Evolutionary conservation across 2,888 invertebrate genomes (phyloP).

Genomic region (Hypercompe scribonia): DNA sequence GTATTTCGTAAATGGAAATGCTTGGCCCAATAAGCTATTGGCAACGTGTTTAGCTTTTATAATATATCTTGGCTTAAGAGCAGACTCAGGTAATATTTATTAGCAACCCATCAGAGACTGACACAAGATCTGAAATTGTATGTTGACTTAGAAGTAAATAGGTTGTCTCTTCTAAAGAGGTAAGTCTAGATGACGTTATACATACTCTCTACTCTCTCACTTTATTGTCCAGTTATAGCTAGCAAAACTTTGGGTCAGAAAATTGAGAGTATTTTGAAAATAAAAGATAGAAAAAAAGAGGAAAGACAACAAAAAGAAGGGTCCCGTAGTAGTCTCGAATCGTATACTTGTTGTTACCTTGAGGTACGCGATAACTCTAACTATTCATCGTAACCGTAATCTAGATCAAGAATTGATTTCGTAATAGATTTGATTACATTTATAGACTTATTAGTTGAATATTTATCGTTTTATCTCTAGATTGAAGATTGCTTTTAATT

Average conservation of each 20-base stretch:
- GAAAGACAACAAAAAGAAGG: neutral
- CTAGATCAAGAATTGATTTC: neutral
- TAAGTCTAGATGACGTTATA: slow-evolving; percentile 70
- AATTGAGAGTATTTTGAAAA: too few relatives aligned
- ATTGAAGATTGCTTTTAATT: slow-evolving; percentile 26
- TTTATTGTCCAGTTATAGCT: neutral
- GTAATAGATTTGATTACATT: neutral
- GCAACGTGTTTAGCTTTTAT: slow-evolving; percentile 53
- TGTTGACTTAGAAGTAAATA: slow-evolving; percentile 93
- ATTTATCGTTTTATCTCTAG: neutral
- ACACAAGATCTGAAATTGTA: slow-evolving; percentile 95
- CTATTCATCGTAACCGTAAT: neutral
- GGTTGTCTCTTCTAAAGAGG: slow-evolving; percentile 92
- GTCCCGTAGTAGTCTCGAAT: neutral
- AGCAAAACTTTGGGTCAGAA: neutral
- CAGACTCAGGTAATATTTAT: slow-evolving; percentile 86
- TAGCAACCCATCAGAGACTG: slow-evolving; percentile 96
- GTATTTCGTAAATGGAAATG: slow-evolving; percentile 52
- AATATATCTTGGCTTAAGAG: slow-evolving; percentile 54
- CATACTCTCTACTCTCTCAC: neutral
- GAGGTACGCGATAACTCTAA: neutral
- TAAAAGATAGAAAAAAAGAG: neutral
- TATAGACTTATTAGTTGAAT: neutral
- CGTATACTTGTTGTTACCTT: neutral
- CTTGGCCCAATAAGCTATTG: slow-evolving; percentile 51